phyloP scores from a whole-genome alignment of 1,140 invertebrate genomes.

The Eciton burchellii region DNA sequence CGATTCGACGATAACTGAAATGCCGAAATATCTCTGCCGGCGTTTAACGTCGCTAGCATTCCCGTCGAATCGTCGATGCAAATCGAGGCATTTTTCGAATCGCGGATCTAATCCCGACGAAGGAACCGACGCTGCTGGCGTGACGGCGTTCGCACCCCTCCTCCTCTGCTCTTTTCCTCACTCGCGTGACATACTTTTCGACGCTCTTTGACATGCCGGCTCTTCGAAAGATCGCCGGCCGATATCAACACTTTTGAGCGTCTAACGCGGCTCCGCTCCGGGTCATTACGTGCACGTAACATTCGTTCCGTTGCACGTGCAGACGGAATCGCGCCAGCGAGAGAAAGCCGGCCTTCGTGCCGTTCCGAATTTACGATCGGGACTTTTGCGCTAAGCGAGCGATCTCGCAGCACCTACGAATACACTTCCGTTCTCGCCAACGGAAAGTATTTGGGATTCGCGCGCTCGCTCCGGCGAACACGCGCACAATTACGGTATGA shows the following conservation, averaged over 20 bases:
- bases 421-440: conserved; percentile 5
- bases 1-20: too few relatives aligned
- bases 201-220: conserved; percentile 65
- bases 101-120: conserved; percentile 19
- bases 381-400: conserved; percentile 16
- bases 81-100: conserved; percentile 22
- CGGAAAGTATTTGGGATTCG: conserved; percentile 1
- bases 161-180: conserved; percentile 44
- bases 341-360: conserved; percentile 29
- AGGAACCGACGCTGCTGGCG: conserved; percentile 26
- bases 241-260: conserved; percentile 68
- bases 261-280: not conserved
- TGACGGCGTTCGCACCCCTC: conserved; percentile 54
- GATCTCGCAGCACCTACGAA: not conserved
- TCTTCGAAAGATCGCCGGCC: conserved; percentile 66
- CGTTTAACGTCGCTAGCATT: too few relatives aligned
- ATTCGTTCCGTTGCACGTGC: conserved; percentile 50
- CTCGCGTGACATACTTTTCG: conserved; percentile 73
- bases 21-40: too few relatives aligned
- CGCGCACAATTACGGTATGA: conserved; percentile 11
- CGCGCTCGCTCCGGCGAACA: not conserved
- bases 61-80: too few relatives aligned
- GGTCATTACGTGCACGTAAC: conserved; percentile 70
- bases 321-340: conserved; percentile 33
- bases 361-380: conserved; percentile 29